These are phyloP conservation scores for Gila robusta DNA, from an alignment of 2,797 vertebrate genomes.

Conservation along the genomic window DNA sequence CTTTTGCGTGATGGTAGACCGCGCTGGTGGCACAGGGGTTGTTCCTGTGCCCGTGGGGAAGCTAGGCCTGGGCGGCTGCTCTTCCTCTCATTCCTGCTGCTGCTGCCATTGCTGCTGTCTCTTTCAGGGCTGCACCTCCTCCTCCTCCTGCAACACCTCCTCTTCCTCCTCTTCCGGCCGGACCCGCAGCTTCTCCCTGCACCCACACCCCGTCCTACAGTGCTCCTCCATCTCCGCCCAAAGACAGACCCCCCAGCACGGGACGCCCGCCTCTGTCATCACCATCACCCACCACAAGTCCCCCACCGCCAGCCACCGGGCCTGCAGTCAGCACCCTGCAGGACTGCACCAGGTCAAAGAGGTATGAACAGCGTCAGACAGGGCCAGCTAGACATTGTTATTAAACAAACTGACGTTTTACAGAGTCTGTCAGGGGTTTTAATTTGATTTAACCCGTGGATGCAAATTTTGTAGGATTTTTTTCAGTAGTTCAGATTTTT, in stretches of 20 bases:
- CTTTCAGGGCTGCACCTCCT: conserved; percentile 77
- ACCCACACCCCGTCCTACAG: conserved; percentile 79
- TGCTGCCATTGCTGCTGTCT: conserved; percentile 62
- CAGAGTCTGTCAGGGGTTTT: background rate
- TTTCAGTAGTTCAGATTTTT: background rate
- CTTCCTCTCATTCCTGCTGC: conserved; percentile 60
- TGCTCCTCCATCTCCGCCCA: conserved; percentile 77
- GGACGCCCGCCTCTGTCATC: conserved; percentile 75
- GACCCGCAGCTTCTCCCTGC: conserved; percentile 84
- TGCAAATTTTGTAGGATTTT: background rate
- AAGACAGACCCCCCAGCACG: conserved; percentile 73
- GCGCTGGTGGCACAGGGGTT: conserved; percentile 58
- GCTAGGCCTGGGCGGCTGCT: conserved; percentile 11
- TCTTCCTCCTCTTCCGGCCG: conserved; percentile 68
- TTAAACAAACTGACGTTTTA: background rate
- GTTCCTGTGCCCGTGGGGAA: conserved; percentile 52
- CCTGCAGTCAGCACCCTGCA: conserved; percentile 78
- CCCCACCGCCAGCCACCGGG: conserved; percentile 82
- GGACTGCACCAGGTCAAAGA: conserved; percentile 87
- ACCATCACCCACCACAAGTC: conserved; percentile 87
- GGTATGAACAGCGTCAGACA: conserved; percentile 74
- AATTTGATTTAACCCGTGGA: background rate
- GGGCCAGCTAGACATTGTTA: background rate
- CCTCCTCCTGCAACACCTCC: conserved; percentile 57
- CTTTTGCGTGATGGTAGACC: conserved; percentile 67